phyloP scores from a whole-genome alignment of 1,140 invertebrate species.

The Nylanderia fulva region DNA sequence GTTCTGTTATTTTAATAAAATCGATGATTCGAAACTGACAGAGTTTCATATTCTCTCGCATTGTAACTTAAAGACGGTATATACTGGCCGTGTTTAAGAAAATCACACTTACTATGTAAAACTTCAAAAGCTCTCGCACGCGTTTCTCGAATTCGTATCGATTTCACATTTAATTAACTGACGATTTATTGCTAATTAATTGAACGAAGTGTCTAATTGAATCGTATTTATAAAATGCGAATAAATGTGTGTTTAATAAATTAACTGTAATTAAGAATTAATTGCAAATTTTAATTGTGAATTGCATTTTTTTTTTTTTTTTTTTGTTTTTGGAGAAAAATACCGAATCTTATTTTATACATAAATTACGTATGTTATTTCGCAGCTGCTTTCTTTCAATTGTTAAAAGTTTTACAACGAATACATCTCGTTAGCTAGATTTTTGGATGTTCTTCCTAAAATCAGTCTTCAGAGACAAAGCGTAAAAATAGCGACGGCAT shows the following conservation, averaged over 20 bases:
- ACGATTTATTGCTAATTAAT: conserved; percentile 10
- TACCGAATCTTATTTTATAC: background rate
- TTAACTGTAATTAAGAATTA: background rate
- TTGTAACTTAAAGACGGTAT: conserved; percentile 50
- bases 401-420: conserved; percentile 44
- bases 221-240: background rate
- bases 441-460: conserved; percentile 43
- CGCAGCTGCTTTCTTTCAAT: conserved; percentile 1
- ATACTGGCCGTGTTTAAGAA: conserved; percentile 52
- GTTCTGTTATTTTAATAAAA: background rate
- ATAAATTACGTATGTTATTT: background rate
- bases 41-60: background rate
- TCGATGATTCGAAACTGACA: background rate
- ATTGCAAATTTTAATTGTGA: background rate
- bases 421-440: conserved; percentile 60
- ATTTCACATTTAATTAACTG: background rate
- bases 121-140: background rate
- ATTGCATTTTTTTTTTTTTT: background rate
- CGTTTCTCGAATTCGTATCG: background rate
- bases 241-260: background rate
- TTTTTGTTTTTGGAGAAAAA: background rate
- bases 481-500: conserved; percentile 23
- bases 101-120: background rate
- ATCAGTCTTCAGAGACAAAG: conserved; percentile 67
- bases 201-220: background rate